phyloP scores from a whole-genome alignment of 2,113 vertebrate species.

The Opisthocomus hoazin region DNA sequence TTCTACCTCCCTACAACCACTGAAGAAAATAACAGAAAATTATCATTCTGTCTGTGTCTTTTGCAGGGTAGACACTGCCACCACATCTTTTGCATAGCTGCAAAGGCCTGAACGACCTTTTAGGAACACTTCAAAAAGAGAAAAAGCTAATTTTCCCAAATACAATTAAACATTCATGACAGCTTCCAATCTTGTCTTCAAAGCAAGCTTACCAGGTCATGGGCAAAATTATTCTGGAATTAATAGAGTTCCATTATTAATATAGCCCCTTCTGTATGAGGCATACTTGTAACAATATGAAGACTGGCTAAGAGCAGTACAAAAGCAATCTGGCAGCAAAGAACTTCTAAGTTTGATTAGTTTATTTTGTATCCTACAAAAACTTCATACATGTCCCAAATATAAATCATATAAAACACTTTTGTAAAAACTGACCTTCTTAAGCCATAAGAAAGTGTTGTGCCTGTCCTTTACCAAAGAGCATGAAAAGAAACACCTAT shows the following conservation, averaged over 20 bases:
- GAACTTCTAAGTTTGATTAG: not conserved
- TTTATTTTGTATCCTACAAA: not conserved
- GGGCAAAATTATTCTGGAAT: not conserved
- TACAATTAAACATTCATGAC: not conserved
- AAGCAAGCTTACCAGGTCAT: not conserved
- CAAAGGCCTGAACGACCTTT: not conserved
- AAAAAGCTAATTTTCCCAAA: not conserved
- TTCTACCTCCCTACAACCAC: not conserved
- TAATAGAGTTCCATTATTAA: not conserved
- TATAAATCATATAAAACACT: too few species aligned
- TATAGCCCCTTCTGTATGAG: not conserved
- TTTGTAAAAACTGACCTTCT: not conserved
- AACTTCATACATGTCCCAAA: not conserved
- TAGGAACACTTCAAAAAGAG: not conserved
- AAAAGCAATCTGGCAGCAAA: not conserved
- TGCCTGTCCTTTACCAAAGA: not conserved
- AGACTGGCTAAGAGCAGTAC: not conserved
- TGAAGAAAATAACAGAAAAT: not conserved
- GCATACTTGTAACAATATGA: not conserved
- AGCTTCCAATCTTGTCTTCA: not conserved
- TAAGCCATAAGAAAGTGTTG: not conserved
- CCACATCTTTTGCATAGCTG: not conserved
- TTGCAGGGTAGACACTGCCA: not conserved
- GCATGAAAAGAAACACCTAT: not conserved
- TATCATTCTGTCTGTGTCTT: not conserved